Evolutionary conservation across 1,140 invertebrate genomes (phyloP).

Genomic region (Oedothorax gibbosus): DNA sequence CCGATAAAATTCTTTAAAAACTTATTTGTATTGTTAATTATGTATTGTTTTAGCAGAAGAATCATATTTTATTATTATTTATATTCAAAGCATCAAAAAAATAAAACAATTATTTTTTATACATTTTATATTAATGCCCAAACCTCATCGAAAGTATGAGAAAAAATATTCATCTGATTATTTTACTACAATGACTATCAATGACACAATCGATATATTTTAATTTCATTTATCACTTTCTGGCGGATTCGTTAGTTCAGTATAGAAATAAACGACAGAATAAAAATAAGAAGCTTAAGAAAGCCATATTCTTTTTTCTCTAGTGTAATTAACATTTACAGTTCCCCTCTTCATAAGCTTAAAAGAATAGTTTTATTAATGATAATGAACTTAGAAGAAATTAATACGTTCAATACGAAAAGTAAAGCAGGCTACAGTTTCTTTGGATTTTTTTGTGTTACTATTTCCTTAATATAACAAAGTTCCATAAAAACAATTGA

Average conservation of each 20-base stretch:
- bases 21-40: too few species aligned
- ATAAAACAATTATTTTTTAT: too few species aligned
- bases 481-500: not conserved
- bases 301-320: constrained; percentile 23
- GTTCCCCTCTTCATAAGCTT: constrained; percentile 20
- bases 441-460: not conserved
- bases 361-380: constrained; percentile 26
- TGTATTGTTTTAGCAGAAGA: too few species aligned
- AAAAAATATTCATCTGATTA: too few species aligned
- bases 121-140: too few species aligned
- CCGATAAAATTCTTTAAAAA: too few species aligned
- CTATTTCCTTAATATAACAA: not conserved
- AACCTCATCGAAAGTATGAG: too few species aligned
- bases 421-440: not conserved
- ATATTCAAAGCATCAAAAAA: too few species aligned
- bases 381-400: constrained; percentile 34
- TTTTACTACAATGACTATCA: constrained; percentile 1
- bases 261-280: constrained; percentile 17
- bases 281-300: constrained; percentile 24
- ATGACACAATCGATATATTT: constrained; percentile 30
- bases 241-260: constrained; percentile 25
- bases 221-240: constrained; percentile 44
- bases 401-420: constrained; percentile 13
- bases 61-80: too few species aligned
- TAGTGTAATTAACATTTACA: constrained; percentile 30